Evolutionary conservation across 1,140 invertebrate species (phyloP).

Genomic region (Diorhabda sublineata): DNA sequence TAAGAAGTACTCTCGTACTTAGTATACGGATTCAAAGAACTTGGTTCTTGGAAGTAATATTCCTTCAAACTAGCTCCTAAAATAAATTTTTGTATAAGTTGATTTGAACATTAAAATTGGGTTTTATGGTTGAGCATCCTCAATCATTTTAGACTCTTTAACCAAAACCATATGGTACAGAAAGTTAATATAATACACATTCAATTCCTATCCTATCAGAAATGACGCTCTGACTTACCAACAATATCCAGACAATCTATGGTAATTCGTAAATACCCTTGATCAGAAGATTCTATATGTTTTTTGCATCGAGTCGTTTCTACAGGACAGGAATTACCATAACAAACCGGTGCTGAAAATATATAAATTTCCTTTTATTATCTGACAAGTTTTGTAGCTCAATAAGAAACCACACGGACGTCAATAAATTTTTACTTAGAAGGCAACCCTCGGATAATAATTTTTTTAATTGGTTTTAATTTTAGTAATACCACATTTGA

Average conservation of each 20-base stretch:
- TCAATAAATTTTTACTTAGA: too few species aligned
- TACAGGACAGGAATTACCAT: neutral
- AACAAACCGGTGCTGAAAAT: neutral
- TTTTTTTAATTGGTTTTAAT: too few species aligned
- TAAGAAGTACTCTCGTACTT: constrained; percentile 25
- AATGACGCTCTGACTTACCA: constrained; percentile 5
- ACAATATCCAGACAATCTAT: constrained; percentile 5
- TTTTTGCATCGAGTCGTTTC: constrained; percentile 2
- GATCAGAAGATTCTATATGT: neutral
- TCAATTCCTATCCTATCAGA: neutral
- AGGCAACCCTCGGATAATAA: too few species aligned
- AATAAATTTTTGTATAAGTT: constrained; percentile 2
- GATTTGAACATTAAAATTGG: neutral
- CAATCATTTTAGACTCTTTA: neutral
- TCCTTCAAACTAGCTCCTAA: constrained; percentile 25
- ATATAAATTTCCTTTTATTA: too few species aligned
- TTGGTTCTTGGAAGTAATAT: constrained; percentile 25
- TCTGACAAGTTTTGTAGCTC: too few species aligned
- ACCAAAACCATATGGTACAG: neutral
- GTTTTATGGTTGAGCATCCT: neutral
- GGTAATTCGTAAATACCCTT: constrained; percentile 1
- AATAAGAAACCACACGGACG: too few species aligned
- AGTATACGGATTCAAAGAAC: constrained; percentile 21
- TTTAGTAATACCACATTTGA: too few species aligned
- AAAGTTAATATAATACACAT: neutral